Percentiles rank a stretch among this genome's conserved stretches.
These are phyloP conservation scores for Cistogaster globosa DNA, from an alignment of 2,888 invertebrate genomes.

Conservation along the genomic window DNA sequence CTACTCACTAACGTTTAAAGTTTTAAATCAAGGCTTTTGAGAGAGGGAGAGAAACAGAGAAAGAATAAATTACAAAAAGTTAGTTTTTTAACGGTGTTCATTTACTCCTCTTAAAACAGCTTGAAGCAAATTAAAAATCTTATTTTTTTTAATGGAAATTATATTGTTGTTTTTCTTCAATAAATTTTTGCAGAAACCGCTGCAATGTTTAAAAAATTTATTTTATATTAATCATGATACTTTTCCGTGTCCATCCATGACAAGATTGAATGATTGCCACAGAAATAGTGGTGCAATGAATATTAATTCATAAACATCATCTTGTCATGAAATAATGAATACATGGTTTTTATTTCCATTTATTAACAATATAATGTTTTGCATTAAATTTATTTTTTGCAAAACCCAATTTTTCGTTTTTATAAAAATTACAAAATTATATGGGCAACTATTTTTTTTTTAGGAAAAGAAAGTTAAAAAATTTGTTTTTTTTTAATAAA, in stretches of 20 bases:
- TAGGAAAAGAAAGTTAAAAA: neutral
- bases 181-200: too few species aligned
- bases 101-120: too few species aligned
- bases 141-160: too few species aligned
- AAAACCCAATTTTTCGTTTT: constrained; percentile 21
- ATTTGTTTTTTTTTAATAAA: neutral
- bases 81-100: too few species aligned
- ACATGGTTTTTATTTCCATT: constrained; percentile 4
- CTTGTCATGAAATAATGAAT: constrained; percentile 4
- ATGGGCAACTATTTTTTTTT: neutral
- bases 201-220: too few species aligned
- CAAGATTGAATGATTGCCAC: neutral
- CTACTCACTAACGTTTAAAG: too few species aligned
- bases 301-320: neutral
- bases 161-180: too few species aligned
- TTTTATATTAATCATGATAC: too few species aligned
- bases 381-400: neutral
- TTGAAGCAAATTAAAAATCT: too few species aligned
- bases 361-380: neutral
- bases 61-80: too few species aligned
- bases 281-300: constrained; percentile 1
- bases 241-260: neutral
- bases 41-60: too few species aligned
- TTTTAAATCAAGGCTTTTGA: too few species aligned
- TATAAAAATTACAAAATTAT: neutral